Base-by-base conservation (phyloP, 2,797 vertebrate genomes). In the Lophius americanus region DNA sequence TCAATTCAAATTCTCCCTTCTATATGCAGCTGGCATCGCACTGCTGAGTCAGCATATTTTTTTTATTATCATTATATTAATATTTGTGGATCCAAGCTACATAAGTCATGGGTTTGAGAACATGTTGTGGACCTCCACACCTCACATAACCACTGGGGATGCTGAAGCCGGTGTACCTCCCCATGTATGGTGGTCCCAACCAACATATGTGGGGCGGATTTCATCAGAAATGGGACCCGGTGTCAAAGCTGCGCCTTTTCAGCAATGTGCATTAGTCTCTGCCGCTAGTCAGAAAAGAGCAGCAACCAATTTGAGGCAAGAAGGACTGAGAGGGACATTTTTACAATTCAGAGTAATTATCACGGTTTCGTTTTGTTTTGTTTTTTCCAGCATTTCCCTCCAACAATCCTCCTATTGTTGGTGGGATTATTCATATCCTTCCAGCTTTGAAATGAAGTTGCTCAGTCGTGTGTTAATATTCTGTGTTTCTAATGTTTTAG, bases 351-450 rank as follows among this genome's bases (percentile, higher is more conserved):
- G 9, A 58, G 33, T 44, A 58, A 33, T 49, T 41, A 63, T 42
- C 56, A 46, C 2, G 14, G 11, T 47, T 64, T 53, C 36, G 60
- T 8, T 3, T 64, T 37, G 63, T 65, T 7, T 11, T 56, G n/a
- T n/a, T 37, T 44, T 62, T 35, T 65, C 59, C n/a, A 39, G 55
- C 10, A 3, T 74, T 52, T 67, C 64, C 76, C 35, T 36, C 3
- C 49, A 59, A 64, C 78, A 81, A 68, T 65, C 57, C 57, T 73
- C 39, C 69, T 39, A 75, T 76, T 71, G 59, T 72, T 57, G 32
- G 60, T 4, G 37, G 60, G 73, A 71, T 75, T 81, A 68, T 76
- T 64, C 36, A 51, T 56, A 63, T 78, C 65, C 57, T 67, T 38
- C 65, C 63, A 81, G 61, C 63, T 23, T 65, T 68, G 64, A 67